These are phyloP conservation scores for Chymomyza caudatula DNA, from an alignment of 2,888 invertebrate species.

Conservation along the genomic window DNA sequence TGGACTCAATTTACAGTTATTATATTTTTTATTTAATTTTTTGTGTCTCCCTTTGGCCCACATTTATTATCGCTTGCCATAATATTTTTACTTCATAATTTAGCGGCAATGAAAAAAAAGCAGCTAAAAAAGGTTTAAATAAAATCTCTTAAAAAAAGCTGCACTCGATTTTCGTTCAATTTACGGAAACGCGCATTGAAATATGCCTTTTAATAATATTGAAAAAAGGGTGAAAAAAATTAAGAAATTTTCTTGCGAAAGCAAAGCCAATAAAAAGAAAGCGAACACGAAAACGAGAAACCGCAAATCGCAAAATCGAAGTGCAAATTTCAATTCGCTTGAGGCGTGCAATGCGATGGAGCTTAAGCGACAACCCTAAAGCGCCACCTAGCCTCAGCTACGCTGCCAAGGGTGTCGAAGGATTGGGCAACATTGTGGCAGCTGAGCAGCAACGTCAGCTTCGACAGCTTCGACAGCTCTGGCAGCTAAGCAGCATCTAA, in stretches of 20 bases:
- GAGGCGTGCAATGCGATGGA: background rate
- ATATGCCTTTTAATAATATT: constrained; percentile 55
- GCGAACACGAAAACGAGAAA: background rate
- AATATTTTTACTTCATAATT: constrained; percentile 61
- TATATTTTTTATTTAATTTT: background rate
- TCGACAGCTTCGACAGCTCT: constrained; percentile 4
- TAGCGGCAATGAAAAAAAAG: constrained; percentile 22
- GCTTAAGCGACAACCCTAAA: background rate
- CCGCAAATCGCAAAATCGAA: constrained; percentile 49
- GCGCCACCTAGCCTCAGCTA: background rate
- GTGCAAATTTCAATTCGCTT: constrained; percentile 49
- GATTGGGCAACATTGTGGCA: constrained; percentile 10
- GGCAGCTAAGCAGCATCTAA: constrained; percentile 22
- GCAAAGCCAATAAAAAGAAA: background rate
- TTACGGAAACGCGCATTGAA: constrained; percentile 45
- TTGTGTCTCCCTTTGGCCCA: constrained; percentile 15
- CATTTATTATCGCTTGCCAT: constrained; percentile 63
- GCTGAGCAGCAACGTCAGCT: background rate
- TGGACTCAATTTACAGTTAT: background rate
- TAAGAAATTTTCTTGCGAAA: background rate
- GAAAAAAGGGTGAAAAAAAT: constrained; percentile 1
- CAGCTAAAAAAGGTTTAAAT: background rate
- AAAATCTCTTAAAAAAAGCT: constrained; percentile 3
- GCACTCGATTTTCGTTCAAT: constrained; percentile 51
- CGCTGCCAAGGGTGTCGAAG: too few relatives aligned